Percentiles rank a stretch among this genome's conserved stretches.
These are phyloP conservation scores for Priocnemis perturbator DNA, from an alignment of 2,888 invertebrate genomes.

Conservation along the genomic window DNA sequence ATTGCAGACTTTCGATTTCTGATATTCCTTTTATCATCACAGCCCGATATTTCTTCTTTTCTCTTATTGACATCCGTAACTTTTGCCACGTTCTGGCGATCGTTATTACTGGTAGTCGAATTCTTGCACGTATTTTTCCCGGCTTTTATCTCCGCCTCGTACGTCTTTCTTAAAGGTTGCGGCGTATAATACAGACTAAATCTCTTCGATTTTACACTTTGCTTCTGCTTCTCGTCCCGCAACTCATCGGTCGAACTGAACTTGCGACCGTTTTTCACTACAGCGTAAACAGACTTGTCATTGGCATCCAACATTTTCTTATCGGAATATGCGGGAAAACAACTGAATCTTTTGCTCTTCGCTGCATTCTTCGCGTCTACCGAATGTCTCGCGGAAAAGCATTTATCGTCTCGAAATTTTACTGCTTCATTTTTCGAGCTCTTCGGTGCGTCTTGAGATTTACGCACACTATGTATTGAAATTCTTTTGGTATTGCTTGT, in stretches of 20 bases:
- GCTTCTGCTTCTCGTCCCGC: constrained; percentile 57
- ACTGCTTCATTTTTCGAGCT: constrained; percentile 53
- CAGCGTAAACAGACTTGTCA: constrained; percentile 16
- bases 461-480: constrained; percentile 5
- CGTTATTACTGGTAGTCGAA: constrained; percentile 18
- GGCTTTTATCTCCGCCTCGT: constrained; percentile 53
- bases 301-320: constrained; percentile 40
- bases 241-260: constrained; percentile 64
- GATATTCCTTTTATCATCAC: constrained; percentile 24
- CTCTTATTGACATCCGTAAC: constrained; percentile 34
- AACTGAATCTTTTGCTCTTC: constrained; percentile 60
- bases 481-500: constrained; percentile 16
- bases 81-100: constrained; percentile 45
- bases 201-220: constrained; percentile 57
- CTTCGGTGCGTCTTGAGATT: constrained; percentile 33
- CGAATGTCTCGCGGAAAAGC: constrained; percentile 23
- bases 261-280: constrained; percentile 48
- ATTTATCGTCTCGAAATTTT: constrained; percentile 57
- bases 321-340: constrained; percentile 46
- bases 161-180: constrained; percentile 64
- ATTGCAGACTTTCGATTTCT: constrained; percentile 56
- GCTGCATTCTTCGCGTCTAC: constrained; percentile 12
- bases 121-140: constrained; percentile 46
- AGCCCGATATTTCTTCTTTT: constrained; percentile 28
- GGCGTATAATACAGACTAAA: constrained; percentile 70